Percentiles rank a stretch among this genome's conserved stretches.
phyloP scores from a whole-genome alignment of 2,113 vertebrate species.

The Carassius gibelio region DNA sequence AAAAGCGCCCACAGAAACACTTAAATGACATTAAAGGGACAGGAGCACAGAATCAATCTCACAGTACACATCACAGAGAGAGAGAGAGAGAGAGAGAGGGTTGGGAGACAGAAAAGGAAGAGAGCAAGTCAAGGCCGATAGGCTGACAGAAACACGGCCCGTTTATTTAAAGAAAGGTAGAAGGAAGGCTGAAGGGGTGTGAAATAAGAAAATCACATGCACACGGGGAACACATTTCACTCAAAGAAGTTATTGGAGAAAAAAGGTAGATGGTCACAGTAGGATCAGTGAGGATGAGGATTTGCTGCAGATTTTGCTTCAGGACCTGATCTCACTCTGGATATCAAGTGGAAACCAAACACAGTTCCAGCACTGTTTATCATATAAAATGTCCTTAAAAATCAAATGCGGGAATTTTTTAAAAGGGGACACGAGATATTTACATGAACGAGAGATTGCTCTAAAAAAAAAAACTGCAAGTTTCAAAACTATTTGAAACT shows the following conservation, averaged over 20 bases:
- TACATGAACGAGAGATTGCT: too few species aligned
- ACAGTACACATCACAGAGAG: conserved; percentile 20
- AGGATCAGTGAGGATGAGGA: background rate
- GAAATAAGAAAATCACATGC: conserved; percentile 14
- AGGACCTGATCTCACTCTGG: background rate
- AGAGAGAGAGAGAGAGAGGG: conserved; percentile 12
- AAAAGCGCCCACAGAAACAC: conserved; percentile 39
- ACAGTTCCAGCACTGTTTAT: background rate
- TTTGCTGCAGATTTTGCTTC: background rate
- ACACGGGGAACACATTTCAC: conserved; percentile 4
- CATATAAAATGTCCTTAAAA: background rate
- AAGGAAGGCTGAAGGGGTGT: conserved; percentile 1
- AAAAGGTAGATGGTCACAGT: background rate
- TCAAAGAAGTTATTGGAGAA: background rate
- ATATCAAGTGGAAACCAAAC: conserved; percentile 1
- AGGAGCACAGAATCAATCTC: conserved; percentile 45
- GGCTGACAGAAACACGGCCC: background rate
- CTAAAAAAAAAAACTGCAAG: background rate
- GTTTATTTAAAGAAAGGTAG: background rate
- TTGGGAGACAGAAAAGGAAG: background rate
- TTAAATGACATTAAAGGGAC: conserved; percentile 52
- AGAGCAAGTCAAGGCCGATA: background rate
- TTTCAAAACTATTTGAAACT: background rate
- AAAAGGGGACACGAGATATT: too few species aligned
- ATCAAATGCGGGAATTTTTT: background rate